Conservation (phyloP, 2,888 invertebrate genomes). For the Dendrolimus pini region DNA sequence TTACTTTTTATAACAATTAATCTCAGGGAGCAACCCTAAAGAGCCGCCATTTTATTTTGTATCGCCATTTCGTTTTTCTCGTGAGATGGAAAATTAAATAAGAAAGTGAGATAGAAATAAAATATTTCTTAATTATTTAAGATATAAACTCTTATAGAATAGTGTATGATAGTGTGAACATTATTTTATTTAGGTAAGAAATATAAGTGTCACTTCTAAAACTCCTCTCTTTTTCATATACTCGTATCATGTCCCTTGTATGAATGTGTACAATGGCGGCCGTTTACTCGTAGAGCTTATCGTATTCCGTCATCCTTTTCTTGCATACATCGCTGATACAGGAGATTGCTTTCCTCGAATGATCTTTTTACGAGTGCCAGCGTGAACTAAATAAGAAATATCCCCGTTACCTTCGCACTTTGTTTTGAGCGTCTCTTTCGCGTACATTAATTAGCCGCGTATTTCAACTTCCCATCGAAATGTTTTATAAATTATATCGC, state of each 20-base stretch:
- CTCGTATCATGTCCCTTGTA: conserved; percentile 29
- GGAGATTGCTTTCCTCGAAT: conserved; percentile 66
- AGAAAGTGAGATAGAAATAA: conserved; percentile 75
- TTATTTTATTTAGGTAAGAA: conserved; percentile 20
- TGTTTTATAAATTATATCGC: not conserved
- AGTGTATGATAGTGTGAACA: conserved; percentile 6
- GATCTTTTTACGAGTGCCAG: conserved; percentile 67
- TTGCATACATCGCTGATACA: conserved; percentile 71
- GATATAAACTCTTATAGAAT: conserved; percentile 6
- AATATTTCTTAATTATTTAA: conserved; percentile 32
- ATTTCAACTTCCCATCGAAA: conserved; percentile 28
- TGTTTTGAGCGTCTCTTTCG: conserved; percentile 62
- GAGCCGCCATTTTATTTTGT: conserved; percentile 67
- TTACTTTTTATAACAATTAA: not conserved
- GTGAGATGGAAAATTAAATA: conserved; percentile 69
- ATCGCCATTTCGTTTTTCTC: conserved; percentile 75
- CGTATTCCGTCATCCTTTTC: conserved; percentile 76
- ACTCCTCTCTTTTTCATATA: not conserved
- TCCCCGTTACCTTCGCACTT: conserved; percentile 73
- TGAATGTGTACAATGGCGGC: conserved; percentile 65
- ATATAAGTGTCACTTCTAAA: conserved; percentile 5
- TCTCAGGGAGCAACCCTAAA: not conserved
- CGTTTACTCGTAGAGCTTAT: conserved; percentile 60
- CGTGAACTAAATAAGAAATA: conserved; percentile 68
- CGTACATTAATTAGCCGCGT: conserved; percentile 56